These are phyloP conservation scores for Pipistrellus nathusii DNA, from an alignment of 2,797 vertebrate genomes.

Conservation along the genomic window DNA sequence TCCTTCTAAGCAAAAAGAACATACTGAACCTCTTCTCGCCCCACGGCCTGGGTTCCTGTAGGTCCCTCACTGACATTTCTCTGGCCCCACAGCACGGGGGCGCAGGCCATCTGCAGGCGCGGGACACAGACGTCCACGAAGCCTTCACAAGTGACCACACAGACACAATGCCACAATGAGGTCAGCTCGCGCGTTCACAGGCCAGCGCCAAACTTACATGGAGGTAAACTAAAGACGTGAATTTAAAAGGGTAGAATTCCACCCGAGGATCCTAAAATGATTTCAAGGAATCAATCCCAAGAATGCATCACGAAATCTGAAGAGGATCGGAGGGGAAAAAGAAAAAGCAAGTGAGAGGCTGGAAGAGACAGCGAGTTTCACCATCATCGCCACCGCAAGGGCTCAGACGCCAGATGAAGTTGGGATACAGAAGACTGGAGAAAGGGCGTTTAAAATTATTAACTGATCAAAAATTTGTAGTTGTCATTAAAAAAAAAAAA, in stretches of 20 bases:
- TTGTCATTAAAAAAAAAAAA: conserved; percentile 87
- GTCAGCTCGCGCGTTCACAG: conserved; percentile 56
- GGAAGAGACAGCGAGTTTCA: conserved; percentile 59
- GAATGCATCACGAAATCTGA: conserved; percentile 81
- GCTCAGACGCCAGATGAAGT: conserved; percentile 73
- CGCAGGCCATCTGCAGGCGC: conserved; percentile 53
- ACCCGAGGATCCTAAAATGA: conserved; percentile 80
- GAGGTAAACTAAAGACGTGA: conserved; percentile 74
- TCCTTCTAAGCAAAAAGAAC: neutral
- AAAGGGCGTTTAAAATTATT: conserved; percentile 87
- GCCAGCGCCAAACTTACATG: conserved; percentile 61
- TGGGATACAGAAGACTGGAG: conserved; percentile 80
- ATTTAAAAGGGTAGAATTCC: conserved; percentile 78
- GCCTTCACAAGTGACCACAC: conserved; percentile 80
- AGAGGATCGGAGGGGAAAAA: neutral
- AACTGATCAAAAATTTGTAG: conserved; percentile 89
- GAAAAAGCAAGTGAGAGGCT: conserved; percentile 69
- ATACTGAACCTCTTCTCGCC: conserved; percentile 11
- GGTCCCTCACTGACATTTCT: conserved; percentile 51
- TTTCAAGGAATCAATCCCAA: conserved; percentile 79
- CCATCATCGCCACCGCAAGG: conserved; percentile 56
- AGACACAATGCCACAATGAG: conserved; percentile 76
- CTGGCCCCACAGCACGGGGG: conserved; percentile 39
- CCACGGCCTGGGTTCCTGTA: neutral
- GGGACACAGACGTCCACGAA: conserved; percentile 27